Conservation (phyloP, 2,797 vertebrate species). For the Tokudaia tokunoshimensis region DNA sequence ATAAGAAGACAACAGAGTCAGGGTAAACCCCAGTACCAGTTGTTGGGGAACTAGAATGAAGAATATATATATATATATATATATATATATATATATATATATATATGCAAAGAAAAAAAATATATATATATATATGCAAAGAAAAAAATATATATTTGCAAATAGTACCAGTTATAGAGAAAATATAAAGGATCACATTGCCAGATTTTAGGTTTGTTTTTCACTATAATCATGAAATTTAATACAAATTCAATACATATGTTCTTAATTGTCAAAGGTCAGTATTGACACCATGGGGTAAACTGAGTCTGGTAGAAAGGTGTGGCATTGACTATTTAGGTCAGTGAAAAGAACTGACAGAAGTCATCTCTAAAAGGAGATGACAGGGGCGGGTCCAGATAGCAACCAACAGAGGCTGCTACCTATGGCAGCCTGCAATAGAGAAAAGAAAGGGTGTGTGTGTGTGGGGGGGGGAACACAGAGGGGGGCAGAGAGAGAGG, state of each 20-base stretch:
- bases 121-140: no score
- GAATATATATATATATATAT: not conserved
- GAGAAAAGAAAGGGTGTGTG: no score
- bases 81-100: not conserved
- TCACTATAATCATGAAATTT: not conserved
- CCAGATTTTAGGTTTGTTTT: not conserved
- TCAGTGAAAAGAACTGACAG: not conserved
- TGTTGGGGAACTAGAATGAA: not conserved
- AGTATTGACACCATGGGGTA: not conserved
- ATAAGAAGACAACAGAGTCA: not conserved
- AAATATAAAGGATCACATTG: not conserved
- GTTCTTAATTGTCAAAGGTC: not conserved
- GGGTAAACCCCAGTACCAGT: not conserved
- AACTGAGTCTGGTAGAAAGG: not conserved
- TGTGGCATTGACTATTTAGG: not conserved
- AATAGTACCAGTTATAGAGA: not conserved
- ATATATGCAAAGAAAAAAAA: no score
- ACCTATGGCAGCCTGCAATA: not conserved
- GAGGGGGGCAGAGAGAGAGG: no score
- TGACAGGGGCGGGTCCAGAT: not conserved
- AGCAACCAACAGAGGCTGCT: not conserved
- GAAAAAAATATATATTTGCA: not conserved
- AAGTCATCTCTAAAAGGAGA: not conserved
- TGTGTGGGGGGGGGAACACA: no score
- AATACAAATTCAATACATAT: not conserved